Percentiles rank a stretch among this genome's conserved stretches.
phyloP scores from a whole-genome alignment of 2,797 vertebrate species.

The Myotis daubentonii region DNA sequence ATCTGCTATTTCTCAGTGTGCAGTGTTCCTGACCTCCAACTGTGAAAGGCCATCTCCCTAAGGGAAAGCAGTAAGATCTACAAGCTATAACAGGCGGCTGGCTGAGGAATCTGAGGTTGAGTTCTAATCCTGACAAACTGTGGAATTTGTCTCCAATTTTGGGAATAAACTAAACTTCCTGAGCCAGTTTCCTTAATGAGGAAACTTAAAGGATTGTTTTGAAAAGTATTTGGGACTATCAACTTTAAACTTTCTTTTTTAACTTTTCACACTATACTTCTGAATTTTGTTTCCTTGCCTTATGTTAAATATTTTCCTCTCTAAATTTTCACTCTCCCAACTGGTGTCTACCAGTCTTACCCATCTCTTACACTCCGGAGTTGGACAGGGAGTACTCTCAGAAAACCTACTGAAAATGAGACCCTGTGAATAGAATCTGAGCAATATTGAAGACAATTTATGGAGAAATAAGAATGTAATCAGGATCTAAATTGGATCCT shows the following conservation, averaged over 20 bases:
- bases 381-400: neutral
- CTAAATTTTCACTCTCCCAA: slow-evolving; percentile 32
- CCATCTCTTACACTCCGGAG: neutral
- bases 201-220: slow-evolving; percentile 52
- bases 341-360: neutral
- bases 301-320: slow-evolving; percentile 44
- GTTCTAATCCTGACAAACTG: slow-evolving; percentile 72
- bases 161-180: slow-evolving; percentile 57
- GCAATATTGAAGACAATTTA: neutral
- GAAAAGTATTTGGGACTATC: slow-evolving; percentile 28
- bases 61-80: slow-evolving; percentile 54
- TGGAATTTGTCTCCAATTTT: slow-evolving; percentile 66
- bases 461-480: slow-evolving; percentile 43
- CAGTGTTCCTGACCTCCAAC: slow-evolving; percentile 71
- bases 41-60: slow-evolving; percentile 71
- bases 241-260: slow-evolving; percentile 55
- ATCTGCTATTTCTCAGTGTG: slow-evolving; percentile 78
- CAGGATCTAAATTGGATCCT: neutral
- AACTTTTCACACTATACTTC: slow-evolving; percentile 46
- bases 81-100: slow-evolving; percentile 70
- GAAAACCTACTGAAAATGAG: slow-evolving; percentile 12
- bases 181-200: slow-evolving; percentile 40
- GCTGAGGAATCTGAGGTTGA: slow-evolving; percentile 74
- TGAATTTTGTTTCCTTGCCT: slow-evolving; percentile 43
- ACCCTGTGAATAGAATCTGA: neutral